Evolutionary conservation across 2,797 vertebrate species (phyloP).

Genomic region (Melanotaenia parkinsoni): DNA sequence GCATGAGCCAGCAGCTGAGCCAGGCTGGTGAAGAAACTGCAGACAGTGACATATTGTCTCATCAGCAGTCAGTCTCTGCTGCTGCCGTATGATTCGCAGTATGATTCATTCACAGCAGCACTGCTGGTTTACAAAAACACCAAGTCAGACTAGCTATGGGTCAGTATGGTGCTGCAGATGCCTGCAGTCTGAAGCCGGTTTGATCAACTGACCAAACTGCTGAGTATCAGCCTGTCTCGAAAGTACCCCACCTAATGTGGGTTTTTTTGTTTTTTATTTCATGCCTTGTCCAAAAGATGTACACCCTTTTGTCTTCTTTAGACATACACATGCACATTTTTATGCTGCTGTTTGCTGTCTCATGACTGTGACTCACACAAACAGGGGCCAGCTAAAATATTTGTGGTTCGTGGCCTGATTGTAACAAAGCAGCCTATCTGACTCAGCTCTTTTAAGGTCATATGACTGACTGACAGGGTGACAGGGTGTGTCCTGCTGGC

Average conservation of each 20-base stretch:
- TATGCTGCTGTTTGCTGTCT: constrained; percentile 9
- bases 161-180: constrained; percentile 1
- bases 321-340: constrained; percentile 4
- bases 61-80: neutral
- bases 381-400: constrained; percentile 9
- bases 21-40: neutral
- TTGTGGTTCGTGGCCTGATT: constrained; percentile 36
- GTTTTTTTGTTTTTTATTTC: neutral
- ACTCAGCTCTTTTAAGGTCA: constrained; percentile 68
- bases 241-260: neutral
- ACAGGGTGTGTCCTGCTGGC: constrained; percentile 60
- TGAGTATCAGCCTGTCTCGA: neutral
- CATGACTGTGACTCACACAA: constrained; percentile 24
- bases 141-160: constrained; percentile 1
- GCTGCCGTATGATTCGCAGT: neutral
- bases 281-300: neutral
- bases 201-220: constrained; percentile 2
- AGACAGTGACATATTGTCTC: neutral
- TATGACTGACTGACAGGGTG: constrained; percentile 51
- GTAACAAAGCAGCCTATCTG: constrained; percentile 55
- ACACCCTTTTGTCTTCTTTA: neutral
- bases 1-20: neutral
- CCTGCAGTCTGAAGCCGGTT: neutral
- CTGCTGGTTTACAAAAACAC: constrained; percentile 8
- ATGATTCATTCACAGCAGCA: constrained; percentile 32